These are phyloP conservation scores for Pogonognathellus flavescens DNA, from an alignment of 1,140 invertebrate genomes.

Conservation along the genomic window DNA sequence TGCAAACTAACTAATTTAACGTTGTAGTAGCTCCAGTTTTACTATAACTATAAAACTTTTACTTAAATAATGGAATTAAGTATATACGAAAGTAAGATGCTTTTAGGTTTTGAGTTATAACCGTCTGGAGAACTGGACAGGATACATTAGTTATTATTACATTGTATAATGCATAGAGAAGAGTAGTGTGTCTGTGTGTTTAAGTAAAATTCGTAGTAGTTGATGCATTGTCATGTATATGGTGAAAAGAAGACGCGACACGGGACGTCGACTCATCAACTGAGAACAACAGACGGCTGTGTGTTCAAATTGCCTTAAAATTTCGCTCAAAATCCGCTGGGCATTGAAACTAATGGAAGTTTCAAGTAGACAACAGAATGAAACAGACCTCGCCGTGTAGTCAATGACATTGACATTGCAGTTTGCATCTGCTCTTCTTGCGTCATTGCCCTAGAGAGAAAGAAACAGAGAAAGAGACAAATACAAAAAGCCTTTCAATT, in stretches of 20 bases:
- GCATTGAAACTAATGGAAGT: slow-evolving; percentile 46
- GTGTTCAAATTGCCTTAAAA: slow-evolving; percentile 15
- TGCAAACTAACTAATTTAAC: no score
- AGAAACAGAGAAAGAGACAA: slow-evolving; percentile 1
- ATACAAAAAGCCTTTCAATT: neutral
- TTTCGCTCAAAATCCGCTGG: slow-evolving; percentile 13
- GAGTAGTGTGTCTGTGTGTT: no score
- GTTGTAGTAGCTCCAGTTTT: no score
- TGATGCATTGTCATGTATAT: no score
- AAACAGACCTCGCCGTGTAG: neutral
- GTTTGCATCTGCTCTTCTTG: slow-evolving; percentile 29
- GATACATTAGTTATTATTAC: no score
- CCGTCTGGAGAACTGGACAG: no score
- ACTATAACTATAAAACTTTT: no score
- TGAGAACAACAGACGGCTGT: slow-evolving; percentile 2
- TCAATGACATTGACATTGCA: slow-evolving; percentile 32
- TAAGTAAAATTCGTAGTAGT: no score
- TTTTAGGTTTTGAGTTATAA: no score
- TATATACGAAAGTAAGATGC: no score
- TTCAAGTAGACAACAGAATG: slow-evolving; percentile 32
- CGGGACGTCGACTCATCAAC: neutral
- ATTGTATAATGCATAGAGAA: no score
- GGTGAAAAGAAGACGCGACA: neutral
- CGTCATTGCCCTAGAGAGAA: slow-evolving; percentile 32
- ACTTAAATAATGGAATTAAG: no score